These are phyloP conservation scores for Micromys minutus DNA, from an alignment of 2,113 vertebrate species.

Conservation along the genomic window DNA sequence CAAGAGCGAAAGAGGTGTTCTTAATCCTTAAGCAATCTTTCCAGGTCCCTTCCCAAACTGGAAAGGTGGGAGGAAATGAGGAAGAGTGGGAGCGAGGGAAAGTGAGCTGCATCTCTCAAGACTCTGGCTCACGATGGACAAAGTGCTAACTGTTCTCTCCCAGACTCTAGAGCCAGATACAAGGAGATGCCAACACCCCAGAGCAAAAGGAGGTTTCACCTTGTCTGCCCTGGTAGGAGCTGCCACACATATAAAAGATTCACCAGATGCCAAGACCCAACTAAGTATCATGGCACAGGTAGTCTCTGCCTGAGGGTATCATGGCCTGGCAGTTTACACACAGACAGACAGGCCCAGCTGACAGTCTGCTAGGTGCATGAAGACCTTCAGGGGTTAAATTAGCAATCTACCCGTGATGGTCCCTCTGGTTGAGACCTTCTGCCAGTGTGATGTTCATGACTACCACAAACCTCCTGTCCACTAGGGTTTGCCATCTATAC, in stretches of 20 bases:
- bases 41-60: not conserved
- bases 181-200: not conserved
- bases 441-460: not conserved
- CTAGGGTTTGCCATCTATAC: not conserved
- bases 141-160: not conserved
- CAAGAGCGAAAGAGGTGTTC: not conserved
- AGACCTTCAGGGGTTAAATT: not conserved
- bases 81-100: not conserved
- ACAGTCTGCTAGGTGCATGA: too few relatives aligned
- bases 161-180: not conserved
- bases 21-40: not conserved
- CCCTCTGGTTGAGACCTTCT: not conserved
- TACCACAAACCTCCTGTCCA: not conserved
- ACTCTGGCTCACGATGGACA: not conserved
- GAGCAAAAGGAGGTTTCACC: not conserved
- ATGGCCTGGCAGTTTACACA: too few relatives aligned
- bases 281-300: too few relatives aligned
- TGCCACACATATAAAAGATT: rapidly evolving
- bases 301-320: not conserved
- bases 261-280: too few relatives aligned
- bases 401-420: not conserved
- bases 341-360: not conserved
- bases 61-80: not conserved
- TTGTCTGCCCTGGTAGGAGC: not conserved
- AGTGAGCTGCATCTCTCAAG: not conserved